Evolutionary conservation across 2,888 invertebrate species (phyloP).

Genomic region (Drosophila fungiperda): DNA sequence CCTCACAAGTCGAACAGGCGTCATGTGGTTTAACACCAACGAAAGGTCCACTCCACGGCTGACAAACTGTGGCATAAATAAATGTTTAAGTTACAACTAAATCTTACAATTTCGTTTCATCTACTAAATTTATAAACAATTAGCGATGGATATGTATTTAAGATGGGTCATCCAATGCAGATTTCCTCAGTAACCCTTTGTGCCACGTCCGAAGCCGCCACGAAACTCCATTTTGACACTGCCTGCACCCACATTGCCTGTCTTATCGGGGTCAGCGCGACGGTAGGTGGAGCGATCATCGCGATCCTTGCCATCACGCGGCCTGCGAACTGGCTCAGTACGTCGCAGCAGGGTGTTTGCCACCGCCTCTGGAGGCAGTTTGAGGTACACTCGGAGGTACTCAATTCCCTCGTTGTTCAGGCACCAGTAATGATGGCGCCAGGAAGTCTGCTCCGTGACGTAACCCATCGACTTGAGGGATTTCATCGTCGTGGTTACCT

Average conservation of each 20-base stretch:
- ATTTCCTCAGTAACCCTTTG: background rate
- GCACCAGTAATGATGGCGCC: constrained; percentile 48
- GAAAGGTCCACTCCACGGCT: background rate
- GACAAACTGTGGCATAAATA: background rate
- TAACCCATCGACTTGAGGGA: constrained; percentile 36
- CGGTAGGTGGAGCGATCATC: constrained; percentile 47
- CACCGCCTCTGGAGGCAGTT: constrained; percentile 16
- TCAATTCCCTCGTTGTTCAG: constrained; percentile 48
- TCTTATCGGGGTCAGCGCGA: constrained; percentile 34
- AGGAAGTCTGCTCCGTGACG: constrained; percentile 39
- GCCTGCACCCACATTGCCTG: constrained; percentile 39
- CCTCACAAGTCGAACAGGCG: constrained; percentile 12
- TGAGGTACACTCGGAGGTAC: constrained; percentile 30
- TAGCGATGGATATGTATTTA: background rate
- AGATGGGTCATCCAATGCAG: background rate
- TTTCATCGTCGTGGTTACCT: constrained; percentile 43
- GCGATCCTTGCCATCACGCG: constrained; percentile 38
- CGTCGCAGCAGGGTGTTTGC: background rate
- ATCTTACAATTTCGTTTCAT: background rate
- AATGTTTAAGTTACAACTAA: background rate
- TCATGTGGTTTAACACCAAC: constrained; percentile 10
- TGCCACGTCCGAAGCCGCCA: constrained; percentile 33
- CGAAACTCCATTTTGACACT: constrained; percentile 25
- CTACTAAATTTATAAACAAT: background rate
- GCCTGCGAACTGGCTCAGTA: constrained; percentile 31